Base-by-base conservation (phyloP, 2,797 vertebrate species). In the Aselliscus stoliczkanus region DNA sequence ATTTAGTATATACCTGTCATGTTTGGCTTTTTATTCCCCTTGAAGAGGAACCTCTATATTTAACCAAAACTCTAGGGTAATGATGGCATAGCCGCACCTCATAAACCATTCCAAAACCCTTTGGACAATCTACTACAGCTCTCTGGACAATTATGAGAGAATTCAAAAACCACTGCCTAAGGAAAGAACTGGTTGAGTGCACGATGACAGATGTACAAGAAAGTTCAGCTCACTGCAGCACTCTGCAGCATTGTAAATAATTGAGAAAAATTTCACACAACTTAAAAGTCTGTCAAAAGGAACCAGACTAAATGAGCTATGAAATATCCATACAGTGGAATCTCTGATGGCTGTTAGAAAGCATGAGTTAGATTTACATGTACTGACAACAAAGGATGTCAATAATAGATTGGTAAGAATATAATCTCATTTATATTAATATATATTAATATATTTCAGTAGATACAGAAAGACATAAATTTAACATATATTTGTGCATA, bases 51-150 rank as follows among this genome's bases (percentile, higher is more conserved):
- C 47, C 13, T 82, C 37, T 69, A 34, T 7, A 83, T 89, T 95
- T 92, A 95, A 90, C 52, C 90, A 90, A 94, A 96, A 88, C 88
- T 90, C 60, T 70, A 95, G 92, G 62, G 56, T 29, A 95, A 84
- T 56, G 47, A 91, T 94, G 31, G 50, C 72, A 62, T 95, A 81
- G 34, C 31, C 50, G 64, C 17, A 75, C 27, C 82, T 84, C 67
- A 89, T 50, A 72, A 96, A 79, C 42, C 58, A 94, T 90, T 93
- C 75, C 82, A 80, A 88, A 96, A 93, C 80, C 13, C 58, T 76
- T 62, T 37, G 42, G 37, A 83, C 75, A 88, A 93, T 69, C 60
- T 70, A 70, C 37, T 65, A 62, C 18, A 94, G 11, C 62, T 94
- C 39, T 93, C 65, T 85, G 9, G 50, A 79, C 31, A 94, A 86